Evolutionary conservation across 2,113 vertebrate genomes (phyloP).

Genomic region (Laticauda laticaudata): DNA sequence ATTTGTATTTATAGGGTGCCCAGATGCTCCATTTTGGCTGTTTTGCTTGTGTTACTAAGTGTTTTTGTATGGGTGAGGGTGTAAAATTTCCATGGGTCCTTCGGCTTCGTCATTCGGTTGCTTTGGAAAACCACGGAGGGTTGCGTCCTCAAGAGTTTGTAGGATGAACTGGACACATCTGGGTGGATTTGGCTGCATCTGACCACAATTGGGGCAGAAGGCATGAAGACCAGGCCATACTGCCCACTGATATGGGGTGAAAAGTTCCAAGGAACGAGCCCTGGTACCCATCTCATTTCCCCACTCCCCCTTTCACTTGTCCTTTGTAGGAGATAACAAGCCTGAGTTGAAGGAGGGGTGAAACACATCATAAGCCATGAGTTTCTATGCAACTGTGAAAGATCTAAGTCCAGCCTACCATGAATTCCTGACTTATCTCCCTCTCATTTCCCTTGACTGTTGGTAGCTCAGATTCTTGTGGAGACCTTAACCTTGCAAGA

Average conservation of each 20-base stretch:
- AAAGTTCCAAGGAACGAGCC: neutral
- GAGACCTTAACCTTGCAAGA: neutral
- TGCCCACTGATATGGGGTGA: neutral
- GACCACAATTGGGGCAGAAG: neutral
- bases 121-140: neutral
- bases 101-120: neutral
- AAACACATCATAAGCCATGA: neutral
- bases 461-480: neutral
- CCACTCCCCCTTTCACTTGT: rapidly evolving
- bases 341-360: neutral
- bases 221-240: neutral
- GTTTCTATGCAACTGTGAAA: rapidly evolving
- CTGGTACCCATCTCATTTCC: neutral
- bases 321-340: neutral
- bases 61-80: neutral
- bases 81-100: neutral
- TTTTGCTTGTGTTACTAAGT: neutral
- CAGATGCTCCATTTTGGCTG: neutral
- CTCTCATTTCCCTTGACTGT: neutral
- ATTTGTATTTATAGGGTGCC: neutral
- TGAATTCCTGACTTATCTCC: neutral
- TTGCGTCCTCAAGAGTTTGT: rapidly evolving
- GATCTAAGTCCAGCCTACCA: neutral
- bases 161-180: neutral
- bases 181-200: neutral